Base-by-base conservation (phyloP, 1,140 invertebrate species). In the Planococcus citri region DNA sequence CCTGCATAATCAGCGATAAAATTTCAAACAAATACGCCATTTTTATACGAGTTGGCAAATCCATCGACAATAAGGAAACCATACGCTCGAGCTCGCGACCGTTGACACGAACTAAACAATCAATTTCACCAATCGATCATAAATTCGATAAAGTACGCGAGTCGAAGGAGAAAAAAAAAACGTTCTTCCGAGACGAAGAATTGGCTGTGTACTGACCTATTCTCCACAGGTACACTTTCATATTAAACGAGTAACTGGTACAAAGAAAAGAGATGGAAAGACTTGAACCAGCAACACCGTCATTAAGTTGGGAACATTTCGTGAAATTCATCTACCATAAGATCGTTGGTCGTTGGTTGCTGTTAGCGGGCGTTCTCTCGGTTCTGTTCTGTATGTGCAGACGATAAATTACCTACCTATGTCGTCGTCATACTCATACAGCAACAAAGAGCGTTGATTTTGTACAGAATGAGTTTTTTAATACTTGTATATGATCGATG, bases 241-340 rank as follows among this genome's bases (percentile, higher is more conserved):
- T 33, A n/a, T n/a, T 37, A 37, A 37, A 37, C 41, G 41, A 51
- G 41, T 51, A 51, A 51, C 41, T 51, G n/a, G 41, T 51, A 51
- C 41, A 51, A 51, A 51, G 41, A 51, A 51, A 51, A 51, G 41
- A 51, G 41, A 51, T 51, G 41, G 41, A 9, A 51, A 51, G 33
- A 37, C 33, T 14, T 8, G 41, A 51, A 51, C 41, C 10, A 14
- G 12, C 12, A 8, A 37, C 41, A 51, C 6, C 12, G n/a, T 51
- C 41, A 37, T 37, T 37, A 51, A 51, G 12, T 51, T 20, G 41
- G 41, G 10, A 17, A 51, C 41, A 51, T 51, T 51, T 51, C 12
- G 41, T 51, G 41, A 51, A 51, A 51, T 51, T 37, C 33, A 37
- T 51, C n/a, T 51, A 17, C 41, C 41, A 20, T 17, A n/a, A 51